Evolutionary conservation across 2,113 vertebrate genomes (phyloP).

Genomic region (Rynchops niger): DNA sequence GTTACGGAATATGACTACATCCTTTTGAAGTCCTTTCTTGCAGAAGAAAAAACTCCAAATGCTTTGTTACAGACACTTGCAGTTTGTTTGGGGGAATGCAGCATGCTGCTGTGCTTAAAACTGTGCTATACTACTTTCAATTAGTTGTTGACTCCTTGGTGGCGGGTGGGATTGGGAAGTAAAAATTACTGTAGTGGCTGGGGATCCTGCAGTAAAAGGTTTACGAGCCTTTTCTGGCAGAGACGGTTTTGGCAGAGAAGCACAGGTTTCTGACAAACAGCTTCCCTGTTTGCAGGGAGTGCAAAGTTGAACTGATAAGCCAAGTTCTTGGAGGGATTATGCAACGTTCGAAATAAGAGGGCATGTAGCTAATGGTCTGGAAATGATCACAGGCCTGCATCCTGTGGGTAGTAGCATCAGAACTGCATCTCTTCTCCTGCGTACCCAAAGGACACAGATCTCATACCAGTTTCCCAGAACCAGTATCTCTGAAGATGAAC

Average conservation of each 20-base stretch:
- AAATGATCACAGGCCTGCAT: background rate
- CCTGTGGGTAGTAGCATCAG: background rate
- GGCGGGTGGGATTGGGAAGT: background rate
- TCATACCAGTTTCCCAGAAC: background rate
- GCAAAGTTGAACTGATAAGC: conserved; percentile 63
- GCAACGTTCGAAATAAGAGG: conserved; percentile 5
- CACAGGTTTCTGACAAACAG: conserved; percentile 24
- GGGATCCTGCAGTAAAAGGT: conserved; percentile 26
- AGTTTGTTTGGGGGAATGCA: background rate
- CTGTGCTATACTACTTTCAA: background rate
- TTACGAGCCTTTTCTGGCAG: conserved; percentile 29
- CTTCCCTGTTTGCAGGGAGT: conserved; percentile 55
- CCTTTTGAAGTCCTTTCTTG: background rate
- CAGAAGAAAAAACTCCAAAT: background rate
- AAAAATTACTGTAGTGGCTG: background rate
- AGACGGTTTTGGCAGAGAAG: conserved; percentile 22
- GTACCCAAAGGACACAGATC: background rate
- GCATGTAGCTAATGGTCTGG: conserved; percentile 11
- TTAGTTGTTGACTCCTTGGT: background rate
- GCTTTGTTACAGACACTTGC: background rate
- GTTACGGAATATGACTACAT: background rate
- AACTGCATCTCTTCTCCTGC: background rate
- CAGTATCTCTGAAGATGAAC: background rate
- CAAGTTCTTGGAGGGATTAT: conserved; percentile 34
- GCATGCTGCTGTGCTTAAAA: background rate